Base-by-base conservation (phyloP, 2,888 invertebrate species). In the Melipona bicolor region DNA sequence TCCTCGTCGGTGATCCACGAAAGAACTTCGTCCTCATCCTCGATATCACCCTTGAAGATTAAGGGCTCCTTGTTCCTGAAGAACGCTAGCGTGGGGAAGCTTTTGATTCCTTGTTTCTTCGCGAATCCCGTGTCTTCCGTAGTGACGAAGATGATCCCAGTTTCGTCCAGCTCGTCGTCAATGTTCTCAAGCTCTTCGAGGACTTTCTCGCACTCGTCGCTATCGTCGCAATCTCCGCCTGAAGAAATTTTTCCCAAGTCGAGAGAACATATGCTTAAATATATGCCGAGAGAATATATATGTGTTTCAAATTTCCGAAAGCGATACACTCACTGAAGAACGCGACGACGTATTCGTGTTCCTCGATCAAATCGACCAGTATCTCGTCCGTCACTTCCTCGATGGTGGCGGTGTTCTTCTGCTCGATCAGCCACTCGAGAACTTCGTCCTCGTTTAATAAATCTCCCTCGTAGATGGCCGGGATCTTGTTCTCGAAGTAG, bases 301-400 rank as follows among this genome's bases (percentile, higher is more conserved):
- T 52, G 50, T 5, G 13, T 52, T 52, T 43, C 5, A 5, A 61
- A 61, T 6, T 27, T 36, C 11, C 43, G 9, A 9, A 61, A 61
- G n/a, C 13, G n/a, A 11, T 11, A 17, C 32, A 96, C 96, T 96
- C 95, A 97, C 98, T 98, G 95, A 98, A 98, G 94, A 98, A 98
- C 6, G 98, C 98, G n/a, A 98, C 98, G 64, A 98, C 98, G 94
- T 98, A 98, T 95, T 98, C 98, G 92, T 98, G 98, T 92, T 98
- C 98, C 87, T 97, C 97, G 90, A 98, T 98, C 49, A 98, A 96
- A 91, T 97, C 97, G 83, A 96, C 96, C 49, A 98, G 95, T 91
- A 98, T 98, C 95, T 98, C 98, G 94, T 98, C 98, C 5, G 98
- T 98, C 62, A 98, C 98, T 95, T 98, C 98, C 95, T 98, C 98